Conservation (phyloP, 2,888 invertebrate species). For the Melieria omissa region DNA sequence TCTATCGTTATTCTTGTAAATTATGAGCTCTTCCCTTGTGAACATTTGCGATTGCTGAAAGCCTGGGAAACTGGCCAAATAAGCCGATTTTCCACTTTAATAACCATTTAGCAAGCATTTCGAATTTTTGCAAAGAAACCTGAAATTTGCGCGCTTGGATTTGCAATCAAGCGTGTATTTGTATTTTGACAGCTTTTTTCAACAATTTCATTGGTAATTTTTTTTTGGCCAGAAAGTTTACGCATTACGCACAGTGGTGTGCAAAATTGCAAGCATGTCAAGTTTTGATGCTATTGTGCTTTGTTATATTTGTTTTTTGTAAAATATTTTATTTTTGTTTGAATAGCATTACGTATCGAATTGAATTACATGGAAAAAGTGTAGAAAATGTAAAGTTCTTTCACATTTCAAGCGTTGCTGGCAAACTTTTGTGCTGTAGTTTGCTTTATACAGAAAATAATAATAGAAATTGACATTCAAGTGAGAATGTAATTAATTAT, state of each 20-base stretch:
- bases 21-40: no score
- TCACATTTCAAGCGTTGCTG: no score
- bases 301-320: background rate
- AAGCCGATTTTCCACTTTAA: constrained; percentile 14
- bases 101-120: background rate
- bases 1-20: no score
- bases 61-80: background rate
- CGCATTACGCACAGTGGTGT: background rate
- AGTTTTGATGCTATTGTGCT: background rate
- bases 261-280: background rate
- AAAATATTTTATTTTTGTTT: background rate
- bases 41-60: background rate
- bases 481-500: no score
- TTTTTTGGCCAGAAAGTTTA: background rate
- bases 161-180: background rate
- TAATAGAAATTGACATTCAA: no score
- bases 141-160: background rate
- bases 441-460: no score
- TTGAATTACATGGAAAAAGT: no score
- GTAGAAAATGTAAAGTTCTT: no score
- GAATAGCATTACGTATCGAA: no score
- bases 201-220: background rate
- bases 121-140: background rate
- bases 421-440: no score
- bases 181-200: background rate